These are phyloP conservation scores for Emydoidea blandingii DNA, from an alignment of 2,797 vertebrate genomes.

Conservation along the genomic window DNA sequence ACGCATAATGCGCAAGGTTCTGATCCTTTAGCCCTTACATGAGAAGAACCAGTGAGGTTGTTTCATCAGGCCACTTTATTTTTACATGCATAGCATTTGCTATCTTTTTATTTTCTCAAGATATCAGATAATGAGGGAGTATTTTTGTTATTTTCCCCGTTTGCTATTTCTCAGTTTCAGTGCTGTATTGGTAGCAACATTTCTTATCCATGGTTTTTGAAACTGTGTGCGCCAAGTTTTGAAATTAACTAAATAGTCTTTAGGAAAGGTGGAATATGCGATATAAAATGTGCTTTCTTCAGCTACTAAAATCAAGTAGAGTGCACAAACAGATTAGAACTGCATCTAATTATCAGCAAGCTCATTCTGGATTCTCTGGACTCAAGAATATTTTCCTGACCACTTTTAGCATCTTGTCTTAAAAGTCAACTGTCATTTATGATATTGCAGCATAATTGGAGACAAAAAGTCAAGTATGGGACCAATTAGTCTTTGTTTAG, in stretches of 20 bases:
- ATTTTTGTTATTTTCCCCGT: not conserved
- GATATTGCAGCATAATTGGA: not conserved
- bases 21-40: not conserved
- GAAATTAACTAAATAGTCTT: not conserved
- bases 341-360: not conserved
- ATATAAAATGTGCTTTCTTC: not conserved
- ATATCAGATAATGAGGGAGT: not conserved
- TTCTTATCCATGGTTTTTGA: not conserved
- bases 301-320: not conserved
- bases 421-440: not conserved
- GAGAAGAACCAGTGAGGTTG: not conserved
- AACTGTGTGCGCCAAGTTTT: not conserved
- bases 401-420: not conserved
- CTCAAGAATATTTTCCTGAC: not conserved
- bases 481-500: not conserved
- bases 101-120: not conserved
- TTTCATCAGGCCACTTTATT: not conserved
- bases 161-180: not conserved
- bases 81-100: not conserved
- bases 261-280: not conserved
- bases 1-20: too few species aligned
- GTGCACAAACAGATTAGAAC: not conserved
- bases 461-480: not conserved
- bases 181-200: not conserved
- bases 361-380: not conserved